A percentile compares a stretch with the other conserved stretches of the same genome.
Evolutionary conservation across 2,797 vertebrate genomes (phyloP).

Genomic region (Tenualosa ilisha): DNA sequence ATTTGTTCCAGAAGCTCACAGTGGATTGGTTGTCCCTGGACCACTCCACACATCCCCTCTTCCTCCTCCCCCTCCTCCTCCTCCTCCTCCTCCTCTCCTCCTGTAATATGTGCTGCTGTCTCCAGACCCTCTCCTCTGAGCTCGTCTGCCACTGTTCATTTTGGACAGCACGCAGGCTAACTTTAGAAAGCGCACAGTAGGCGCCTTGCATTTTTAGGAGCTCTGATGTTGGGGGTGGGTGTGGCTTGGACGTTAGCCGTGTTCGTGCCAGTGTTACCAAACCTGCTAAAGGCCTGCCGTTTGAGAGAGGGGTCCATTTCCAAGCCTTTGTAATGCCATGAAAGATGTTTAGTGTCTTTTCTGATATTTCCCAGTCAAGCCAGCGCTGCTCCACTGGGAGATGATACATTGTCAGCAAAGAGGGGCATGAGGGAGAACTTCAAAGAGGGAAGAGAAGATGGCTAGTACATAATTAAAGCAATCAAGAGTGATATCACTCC

Average conservation of each 20-base stretch:
- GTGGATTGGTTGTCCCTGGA: slow-evolving; percentile 58
- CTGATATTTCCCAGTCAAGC: slow-evolving; percentile 36
- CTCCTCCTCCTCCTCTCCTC: not conserved
- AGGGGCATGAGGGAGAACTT: slow-evolving; percentile 46
- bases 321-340: slow-evolving; percentile 52
- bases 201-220: slow-evolving; percentile 48
- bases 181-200: slow-evolving; percentile 59
- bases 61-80: slow-evolving; percentile 39
- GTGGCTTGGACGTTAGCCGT: slow-evolving; percentile 25
- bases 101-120: slow-evolving; percentile 75
- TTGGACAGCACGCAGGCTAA: slow-evolving; percentile 58
- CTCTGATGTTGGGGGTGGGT: too few species aligned
- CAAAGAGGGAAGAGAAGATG: slow-evolving; percentile 60
- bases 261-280: not conserved
- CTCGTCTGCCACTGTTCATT: slow-evolving; percentile 62
- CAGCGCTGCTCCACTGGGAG: slow-evolving; percentile 41
- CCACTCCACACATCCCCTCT: slow-evolving; percentile 42
- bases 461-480: slow-evolving; percentile 64
- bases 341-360: slow-evolving; percentile 48
- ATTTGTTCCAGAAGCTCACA: slow-evolving; percentile 70
- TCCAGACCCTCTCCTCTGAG: slow-evolving; percentile 67
- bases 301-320: slow-evolving; percentile 45
- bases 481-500: slow-evolving; percentile 52
- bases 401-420: slow-evolving; percentile 58
- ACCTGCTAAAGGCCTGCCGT: not conserved